phyloP scores from a whole-genome alignment of 2,113 vertebrate genomes.

The Pomatorhinus ruficollis region DNA sequence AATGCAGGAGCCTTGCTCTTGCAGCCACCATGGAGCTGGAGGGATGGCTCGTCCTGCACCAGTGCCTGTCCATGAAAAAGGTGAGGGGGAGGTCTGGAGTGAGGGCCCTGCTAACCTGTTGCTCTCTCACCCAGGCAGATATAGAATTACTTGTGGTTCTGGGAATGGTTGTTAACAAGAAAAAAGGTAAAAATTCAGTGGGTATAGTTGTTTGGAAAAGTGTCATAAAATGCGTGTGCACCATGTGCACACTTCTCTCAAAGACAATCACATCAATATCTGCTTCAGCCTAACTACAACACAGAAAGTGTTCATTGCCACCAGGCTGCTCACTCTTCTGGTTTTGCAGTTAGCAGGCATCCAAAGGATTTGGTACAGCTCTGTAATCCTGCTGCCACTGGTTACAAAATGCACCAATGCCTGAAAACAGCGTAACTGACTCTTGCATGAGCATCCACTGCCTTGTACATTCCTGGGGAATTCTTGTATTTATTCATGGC shows the following conservation, averaged over 20 bases:
- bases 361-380: not conserved
- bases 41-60: not conserved
- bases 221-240: fast-evolving
- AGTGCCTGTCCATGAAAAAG: not conserved
- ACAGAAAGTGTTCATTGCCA: not conserved
- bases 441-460: not conserved
- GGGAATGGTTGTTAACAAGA: not conserved
- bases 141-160: not conserved
- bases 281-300: not conserved
- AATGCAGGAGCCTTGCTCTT: not conserved
- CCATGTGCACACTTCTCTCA: not conserved
- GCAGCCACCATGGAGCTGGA: fast-evolving
- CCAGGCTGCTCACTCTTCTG: not conserved
- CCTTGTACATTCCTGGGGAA: not conserved
- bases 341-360: not conserved
- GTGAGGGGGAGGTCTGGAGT: not conserved
- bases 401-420: not conserved
- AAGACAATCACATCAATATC: not conserved
- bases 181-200: not conserved
- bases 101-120: fast-evolving
- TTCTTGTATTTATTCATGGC: conserved; percentile 3
- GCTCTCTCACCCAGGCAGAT: not conserved
- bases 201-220: not conserved
- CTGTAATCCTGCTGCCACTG: not conserved
- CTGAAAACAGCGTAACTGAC: not conserved